phyloP scores from a whole-genome alignment of 1,140 invertebrate genomes.

The Orchestia grillus region DNA sequence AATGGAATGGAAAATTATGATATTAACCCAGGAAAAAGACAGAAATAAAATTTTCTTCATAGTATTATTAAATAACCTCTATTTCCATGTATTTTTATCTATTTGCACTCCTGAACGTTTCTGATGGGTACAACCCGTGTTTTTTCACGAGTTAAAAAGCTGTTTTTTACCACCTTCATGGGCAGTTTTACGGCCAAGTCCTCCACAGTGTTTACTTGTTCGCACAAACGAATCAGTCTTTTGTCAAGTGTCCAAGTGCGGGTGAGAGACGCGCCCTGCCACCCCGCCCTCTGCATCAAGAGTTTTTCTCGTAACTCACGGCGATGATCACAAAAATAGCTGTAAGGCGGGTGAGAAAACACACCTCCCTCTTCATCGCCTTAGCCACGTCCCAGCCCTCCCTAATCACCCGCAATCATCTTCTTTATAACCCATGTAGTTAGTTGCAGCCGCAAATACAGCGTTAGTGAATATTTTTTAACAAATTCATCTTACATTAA shows the following conservation, averaged over 20 bases:
- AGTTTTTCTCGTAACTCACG: not conserved
- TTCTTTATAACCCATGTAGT: not conserved
- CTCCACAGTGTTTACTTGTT: not conserved
- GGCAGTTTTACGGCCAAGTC: not conserved
- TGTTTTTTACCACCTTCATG: not conserved
- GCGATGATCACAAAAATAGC: not conserved
- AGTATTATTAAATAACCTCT: not conserved
- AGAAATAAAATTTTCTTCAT: not conserved
- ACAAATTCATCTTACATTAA: not conserved
- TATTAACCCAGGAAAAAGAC: too few relatives aligned
- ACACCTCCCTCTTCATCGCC: not conserved
- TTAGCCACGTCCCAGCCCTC: too few relatives aligned
- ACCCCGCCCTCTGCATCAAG: not conserved
- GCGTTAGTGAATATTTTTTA: not conserved
- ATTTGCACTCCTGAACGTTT: not conserved
- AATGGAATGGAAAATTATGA: too few relatives aligned
- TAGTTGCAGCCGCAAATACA: not conserved
- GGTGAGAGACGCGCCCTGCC: not conserved
- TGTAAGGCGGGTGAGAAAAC: not conserved
- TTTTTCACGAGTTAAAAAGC: not conserved
- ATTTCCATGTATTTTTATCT: not conserved
- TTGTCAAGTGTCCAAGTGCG: not conserved
- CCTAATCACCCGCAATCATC: not conserved
- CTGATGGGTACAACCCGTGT: not conserved
- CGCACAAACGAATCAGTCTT: not conserved